Percentiles rank a stretch among this genome's conserved stretches.
These are phyloP conservation scores for Monopterus albus DNA, from an alignment of 2,113 vertebrate species.

Conservation along the genomic window DNA sequence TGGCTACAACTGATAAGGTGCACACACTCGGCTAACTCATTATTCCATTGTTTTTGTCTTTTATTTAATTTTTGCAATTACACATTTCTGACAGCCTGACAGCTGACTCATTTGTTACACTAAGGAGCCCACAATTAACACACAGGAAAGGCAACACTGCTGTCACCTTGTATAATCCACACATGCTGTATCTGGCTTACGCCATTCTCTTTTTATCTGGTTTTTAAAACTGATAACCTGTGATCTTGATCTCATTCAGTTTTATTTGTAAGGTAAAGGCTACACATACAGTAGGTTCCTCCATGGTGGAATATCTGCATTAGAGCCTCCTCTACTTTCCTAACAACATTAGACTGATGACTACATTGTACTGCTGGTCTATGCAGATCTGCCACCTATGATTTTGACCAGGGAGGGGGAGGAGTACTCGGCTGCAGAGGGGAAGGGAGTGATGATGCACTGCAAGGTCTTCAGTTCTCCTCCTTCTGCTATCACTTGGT, in stretches of 20 bases:
- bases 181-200: background rate
- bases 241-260: background rate
- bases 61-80: conserved; percentile 46
- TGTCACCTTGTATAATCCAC: conserved; percentile 14
- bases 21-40: conserved; percentile 34
- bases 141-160: background rate
- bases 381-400: conserved; percentile 88
- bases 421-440: conserved; percentile 86
- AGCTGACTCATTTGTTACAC: conserved; percentile 30
- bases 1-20: conserved; percentile 65
- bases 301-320: background rate
- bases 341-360: background rate
- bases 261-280: background rate
- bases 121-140: conserved; percentile 19
- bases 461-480: conserved; percentile 93
- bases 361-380: conserved; percentile 2
- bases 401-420: conserved; percentile 88
- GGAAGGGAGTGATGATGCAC: conserved; percentile 84
- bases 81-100: conserved; percentile 45
- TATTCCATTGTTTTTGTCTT: conserved; percentile 52
- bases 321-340: background rate
- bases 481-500: conserved; percentile 87
- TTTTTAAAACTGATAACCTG: background rate
- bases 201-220: background rate
- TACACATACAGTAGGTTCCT: too few species aligned